Conservation (phyloP, 2,797 vertebrate species). For the Petrocephalus schoutedeni region DNA sequence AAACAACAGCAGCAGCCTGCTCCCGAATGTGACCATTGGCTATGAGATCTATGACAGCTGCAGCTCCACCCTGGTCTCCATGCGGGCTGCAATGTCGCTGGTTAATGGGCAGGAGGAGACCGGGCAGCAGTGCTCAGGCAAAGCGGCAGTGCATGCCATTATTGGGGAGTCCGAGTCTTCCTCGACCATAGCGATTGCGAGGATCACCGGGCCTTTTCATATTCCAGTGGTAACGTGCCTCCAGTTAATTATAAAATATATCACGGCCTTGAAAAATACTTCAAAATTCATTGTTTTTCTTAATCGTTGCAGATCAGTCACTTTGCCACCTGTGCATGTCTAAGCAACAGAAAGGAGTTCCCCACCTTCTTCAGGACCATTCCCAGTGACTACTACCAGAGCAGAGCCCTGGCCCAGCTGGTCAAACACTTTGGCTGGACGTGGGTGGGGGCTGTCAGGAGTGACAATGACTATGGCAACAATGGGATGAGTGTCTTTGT, state of each 20-base stretch:
- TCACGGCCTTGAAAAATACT: neutral
- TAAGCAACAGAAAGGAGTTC: constrained; percentile 48
- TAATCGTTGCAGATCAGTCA: constrained; percentile 46
- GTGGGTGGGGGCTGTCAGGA: constrained; percentile 50
- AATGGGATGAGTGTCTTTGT: constrained; percentile 48
- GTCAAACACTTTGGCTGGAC: constrained; percentile 52
- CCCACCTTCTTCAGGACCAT: constrained; percentile 52
- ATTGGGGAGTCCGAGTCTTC: constrained; percentile 64
- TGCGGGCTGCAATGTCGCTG: constrained; percentile 55
- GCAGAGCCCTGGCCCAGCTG: constrained; percentile 50
- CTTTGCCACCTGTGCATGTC: constrained; percentile 51
- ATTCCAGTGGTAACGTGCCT: constrained; percentile 48
- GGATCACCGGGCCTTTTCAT: constrained; percentile 51
- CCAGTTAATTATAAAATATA: neutral
- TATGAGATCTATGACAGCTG: constrained; percentile 66
- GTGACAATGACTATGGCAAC: constrained; percentile 53
- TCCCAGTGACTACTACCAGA: constrained; percentile 52
- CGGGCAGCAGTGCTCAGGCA: constrained; percentile 43
- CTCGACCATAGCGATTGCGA: constrained; percentile 60
- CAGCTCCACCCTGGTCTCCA: constrained; percentile 55
- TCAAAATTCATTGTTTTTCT: neutral
- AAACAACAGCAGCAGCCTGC: constrained; percentile 52
- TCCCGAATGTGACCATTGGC: constrained; percentile 59
- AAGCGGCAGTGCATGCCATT: constrained; percentile 46
- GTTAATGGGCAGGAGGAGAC: constrained; percentile 52